phyloP scores from a whole-genome alignment of 1,140 invertebrate species.

The Daktulosphaira vitifoliae region DNA sequence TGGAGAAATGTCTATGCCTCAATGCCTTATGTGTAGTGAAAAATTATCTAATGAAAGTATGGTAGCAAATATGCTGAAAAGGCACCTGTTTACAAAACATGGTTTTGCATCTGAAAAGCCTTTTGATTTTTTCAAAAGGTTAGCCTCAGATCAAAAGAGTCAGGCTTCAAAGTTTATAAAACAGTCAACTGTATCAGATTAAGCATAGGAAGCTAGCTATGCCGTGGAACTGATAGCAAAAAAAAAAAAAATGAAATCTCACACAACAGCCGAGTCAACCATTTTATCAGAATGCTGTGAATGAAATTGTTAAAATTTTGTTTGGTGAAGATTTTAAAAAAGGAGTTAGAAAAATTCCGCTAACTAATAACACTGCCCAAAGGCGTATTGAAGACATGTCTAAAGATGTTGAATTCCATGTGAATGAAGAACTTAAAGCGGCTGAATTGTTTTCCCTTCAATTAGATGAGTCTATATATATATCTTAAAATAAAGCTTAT shows the following conservation, averaged over 20 bases:
- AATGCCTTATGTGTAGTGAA: too few species aligned
- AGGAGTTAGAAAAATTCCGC: conserved; percentile 38
- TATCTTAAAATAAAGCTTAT: too few species aligned
- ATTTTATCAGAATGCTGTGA: conserved; percentile 42
- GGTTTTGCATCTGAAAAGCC: neutral
- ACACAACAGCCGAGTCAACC: conserved; percentile 42
- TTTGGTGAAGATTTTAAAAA: conserved; percentile 39
- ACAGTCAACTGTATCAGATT: conserved; percentile 3
- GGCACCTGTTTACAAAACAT: too few species aligned
- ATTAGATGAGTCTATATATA: conserved; percentile 15
- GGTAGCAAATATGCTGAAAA: too few species aligned
- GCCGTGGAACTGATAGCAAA: conserved; percentile 1
- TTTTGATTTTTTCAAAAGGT: conserved; percentile 1
- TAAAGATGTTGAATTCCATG: conserved; percentile 36
- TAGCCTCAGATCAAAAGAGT: neutral
- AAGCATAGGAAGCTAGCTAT: conserved; percentile 7
- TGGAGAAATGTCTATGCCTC: too few species aligned
- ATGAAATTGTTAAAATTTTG: conserved; percentile 41
- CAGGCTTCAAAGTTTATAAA: conserved; percentile 6
- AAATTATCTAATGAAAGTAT: too few species aligned
- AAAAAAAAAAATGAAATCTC: conserved; percentile 40
- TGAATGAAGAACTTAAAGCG: conserved; percentile 1
- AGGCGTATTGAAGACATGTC: conserved; percentile 39
- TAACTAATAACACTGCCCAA: conserved; percentile 40
- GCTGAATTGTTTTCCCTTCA: neutral